Percentiles rank a stretch among this genome's conserved stretches.
These are phyloP conservation scores for Yponomeuta evonymella DNA, from an alignment of 2,888 invertebrate species.

Conservation along the genomic window DNA sequence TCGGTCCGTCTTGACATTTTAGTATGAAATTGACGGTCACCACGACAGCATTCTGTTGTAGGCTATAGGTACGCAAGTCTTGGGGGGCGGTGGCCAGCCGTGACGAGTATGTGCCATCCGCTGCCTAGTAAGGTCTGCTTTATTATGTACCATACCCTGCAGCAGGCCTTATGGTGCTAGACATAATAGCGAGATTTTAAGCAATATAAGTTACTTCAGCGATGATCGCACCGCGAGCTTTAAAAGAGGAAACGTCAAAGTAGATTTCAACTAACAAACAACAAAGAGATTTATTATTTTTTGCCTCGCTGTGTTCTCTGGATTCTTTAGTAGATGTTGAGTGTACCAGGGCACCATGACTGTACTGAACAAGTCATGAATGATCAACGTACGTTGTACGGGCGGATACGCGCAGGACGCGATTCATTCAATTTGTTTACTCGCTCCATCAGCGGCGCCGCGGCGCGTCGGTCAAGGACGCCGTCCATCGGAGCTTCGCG, in stretches of 20 bases:
- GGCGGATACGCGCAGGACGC: conserved; percentile 58
- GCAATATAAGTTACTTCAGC: background rate
- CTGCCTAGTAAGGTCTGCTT: conserved; percentile 41
- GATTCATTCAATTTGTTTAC: conserved; percentile 73
- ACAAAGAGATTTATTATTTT: background rate
- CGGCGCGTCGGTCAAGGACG: conserved; percentile 64
- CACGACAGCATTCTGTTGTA: background rate
- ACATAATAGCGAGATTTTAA: background rate
- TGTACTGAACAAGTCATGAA: conserved; percentile 60
- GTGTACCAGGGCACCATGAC: background rate
- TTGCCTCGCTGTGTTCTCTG: conserved; percentile 39
- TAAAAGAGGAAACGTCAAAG: background rate
- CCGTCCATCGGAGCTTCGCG: conserved; percentile 55
- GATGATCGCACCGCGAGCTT: no score
- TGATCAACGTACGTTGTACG: conserved; percentile 51
- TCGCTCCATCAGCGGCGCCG: conserved; percentile 46
- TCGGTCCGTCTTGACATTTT: conserved; percentile 32
- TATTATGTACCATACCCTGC: conserved; percentile 41
- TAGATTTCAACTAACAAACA: background rate
- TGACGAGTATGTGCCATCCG: conserved; percentile 36
- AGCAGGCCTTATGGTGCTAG: background rate
- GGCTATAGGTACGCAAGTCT: background rate
- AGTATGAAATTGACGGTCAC: background rate
- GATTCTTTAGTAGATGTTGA: background rate
- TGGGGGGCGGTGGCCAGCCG: conserved; percentile 40